Evolutionary conservation across 2,797 vertebrate genomes (phyloP).

Genomic region (Ctenopoma multispine): DNA sequence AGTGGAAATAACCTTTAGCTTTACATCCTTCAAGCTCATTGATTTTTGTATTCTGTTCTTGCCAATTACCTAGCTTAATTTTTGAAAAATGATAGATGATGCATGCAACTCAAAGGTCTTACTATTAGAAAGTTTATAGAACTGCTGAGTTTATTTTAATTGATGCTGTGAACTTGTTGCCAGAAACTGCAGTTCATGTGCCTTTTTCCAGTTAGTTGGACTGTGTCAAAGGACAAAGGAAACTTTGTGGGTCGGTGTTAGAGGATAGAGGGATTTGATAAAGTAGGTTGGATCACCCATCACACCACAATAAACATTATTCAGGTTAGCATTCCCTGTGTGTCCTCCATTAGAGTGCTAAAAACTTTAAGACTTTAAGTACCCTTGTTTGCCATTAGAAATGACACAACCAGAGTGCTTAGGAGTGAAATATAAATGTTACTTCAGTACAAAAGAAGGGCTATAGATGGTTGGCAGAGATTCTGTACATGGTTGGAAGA

Average conservation of each 20-base stretch:
- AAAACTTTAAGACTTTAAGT: slow-evolving; percentile 31
- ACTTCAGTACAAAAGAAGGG: not conserved
- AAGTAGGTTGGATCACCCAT: slow-evolving; percentile 6
- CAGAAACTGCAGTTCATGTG: not conserved
- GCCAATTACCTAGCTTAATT: slow-evolving; percentile 1
- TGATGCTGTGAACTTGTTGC: not conserved
- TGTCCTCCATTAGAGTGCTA: slow-evolving; percentile 24
- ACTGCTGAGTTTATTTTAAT: not conserved
- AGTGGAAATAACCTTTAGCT: slow-evolving; percentile 1
- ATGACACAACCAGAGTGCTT: slow-evolving; percentile 14
- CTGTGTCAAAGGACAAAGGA: not conserved
- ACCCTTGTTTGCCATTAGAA: slow-evolving; percentile 24
- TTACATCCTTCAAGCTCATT: not conserved
- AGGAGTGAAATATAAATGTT: slow-evolving; percentile 12
- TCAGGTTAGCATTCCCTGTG: not conserved
- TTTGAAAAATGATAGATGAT: not conserved
- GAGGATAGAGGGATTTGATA: slow-evolving; percentile 7
- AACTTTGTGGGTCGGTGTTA: not conserved
- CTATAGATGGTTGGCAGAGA: slow-evolving; percentile 2
- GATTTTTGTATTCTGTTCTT: slow-evolving; percentile 22
- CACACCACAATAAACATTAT: not conserved
- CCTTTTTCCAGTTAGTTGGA: not conserved
- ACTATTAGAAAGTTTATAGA: not conserved
- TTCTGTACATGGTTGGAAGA: slow-evolving; percentile 4
- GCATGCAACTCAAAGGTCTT: not conserved